Evolutionary conservation across 2,888 invertebrate species (phyloP).

Genomic region (Chrysina gloriosa): DNA sequence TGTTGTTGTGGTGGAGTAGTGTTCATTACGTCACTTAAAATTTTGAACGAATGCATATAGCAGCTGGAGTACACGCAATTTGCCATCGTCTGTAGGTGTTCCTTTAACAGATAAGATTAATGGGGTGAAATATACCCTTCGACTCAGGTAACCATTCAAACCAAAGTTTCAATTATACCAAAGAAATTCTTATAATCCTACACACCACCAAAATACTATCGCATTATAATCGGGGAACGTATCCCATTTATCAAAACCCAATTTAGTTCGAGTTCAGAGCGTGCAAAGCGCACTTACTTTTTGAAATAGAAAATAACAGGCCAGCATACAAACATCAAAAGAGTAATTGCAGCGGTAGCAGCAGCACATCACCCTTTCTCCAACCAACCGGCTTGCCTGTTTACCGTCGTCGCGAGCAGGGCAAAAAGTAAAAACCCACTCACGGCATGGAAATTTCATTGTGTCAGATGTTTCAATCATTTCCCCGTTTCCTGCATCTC

Average conservation of each 20-base stretch:
- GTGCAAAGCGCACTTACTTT: background rate
- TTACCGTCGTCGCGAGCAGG: background rate
- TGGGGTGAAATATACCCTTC: too few species aligned
- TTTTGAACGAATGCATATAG: too few species aligned
- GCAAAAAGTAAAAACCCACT: constrained; percentile 5
- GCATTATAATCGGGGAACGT: too few species aligned
- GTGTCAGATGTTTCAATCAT: constrained; percentile 35
- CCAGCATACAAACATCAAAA: constrained; percentile 14
- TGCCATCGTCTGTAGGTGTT: too few species aligned
- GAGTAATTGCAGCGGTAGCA: constrained; percentile 16
- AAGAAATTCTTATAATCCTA: too few species aligned
- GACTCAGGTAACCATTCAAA: too few species aligned
- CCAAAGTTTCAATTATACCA: too few species aligned
- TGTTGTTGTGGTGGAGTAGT: too few species aligned
- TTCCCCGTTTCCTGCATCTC: constrained; percentile 16
- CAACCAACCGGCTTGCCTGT: background rate
- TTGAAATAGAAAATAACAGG: constrained; percentile 21
- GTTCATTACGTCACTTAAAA: too few species aligned
- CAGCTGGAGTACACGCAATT: too few species aligned
- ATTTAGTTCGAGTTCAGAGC: background rate
- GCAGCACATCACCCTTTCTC: background rate
- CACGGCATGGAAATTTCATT: constrained; percentile 26
- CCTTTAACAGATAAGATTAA: too few species aligned
- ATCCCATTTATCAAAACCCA: constrained; percentile 12
- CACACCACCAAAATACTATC: too few species aligned